Evolutionary conservation across 2,888 invertebrate species (phyloP).

Genomic region (Ophion ellenae): DNA sequence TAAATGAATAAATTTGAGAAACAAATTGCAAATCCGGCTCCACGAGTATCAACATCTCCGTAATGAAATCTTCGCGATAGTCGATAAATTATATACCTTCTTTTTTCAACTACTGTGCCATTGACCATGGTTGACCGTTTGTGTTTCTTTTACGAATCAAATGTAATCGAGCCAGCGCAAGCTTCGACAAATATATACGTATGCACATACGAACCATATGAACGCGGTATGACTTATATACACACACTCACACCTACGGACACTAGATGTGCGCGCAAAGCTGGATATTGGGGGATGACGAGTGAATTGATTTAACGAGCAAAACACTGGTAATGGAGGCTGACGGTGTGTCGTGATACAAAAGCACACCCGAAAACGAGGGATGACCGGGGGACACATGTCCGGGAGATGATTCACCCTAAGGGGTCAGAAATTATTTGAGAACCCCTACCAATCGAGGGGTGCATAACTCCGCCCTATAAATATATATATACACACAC

Average conservation of each 20-base stretch:
- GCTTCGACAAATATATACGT: not conserved
- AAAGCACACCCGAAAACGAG: slow-evolving; percentile 27
- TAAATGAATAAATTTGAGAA: not conserved
- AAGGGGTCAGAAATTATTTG: slow-evolving; percentile 67
- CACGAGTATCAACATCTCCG: no score
- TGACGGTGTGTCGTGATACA: slow-evolving; percentile 47
- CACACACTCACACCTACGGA: no score
- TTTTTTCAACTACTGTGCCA: not conserved
- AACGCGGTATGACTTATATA: no score
- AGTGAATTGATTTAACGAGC: slow-evolving; percentile 65
- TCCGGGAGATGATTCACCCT: slow-evolving; percentile 54
- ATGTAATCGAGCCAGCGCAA: slow-evolving; percentile 56
- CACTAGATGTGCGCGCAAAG: not conserved
- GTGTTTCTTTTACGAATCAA: slow-evolving; percentile 35
- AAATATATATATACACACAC: not conserved
- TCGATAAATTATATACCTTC: not conserved
- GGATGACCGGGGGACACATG: slow-evolving; percentile 38
- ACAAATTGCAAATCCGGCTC: not conserved
- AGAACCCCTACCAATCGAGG: slow-evolving; percentile 74
- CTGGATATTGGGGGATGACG: slow-evolving; percentile 50
- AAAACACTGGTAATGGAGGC: slow-evolving; percentile 63
- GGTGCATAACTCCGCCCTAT: slow-evolving; percentile 73
- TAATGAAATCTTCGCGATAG: not conserved
- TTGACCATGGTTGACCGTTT: slow-evolving; percentile 5
- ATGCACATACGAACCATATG: no score